These are phyloP conservation scores for Tyrophagus putrescentiae DNA, from an alignment of 1,140 invertebrate species.

Conservation along the genomic window DNA sequence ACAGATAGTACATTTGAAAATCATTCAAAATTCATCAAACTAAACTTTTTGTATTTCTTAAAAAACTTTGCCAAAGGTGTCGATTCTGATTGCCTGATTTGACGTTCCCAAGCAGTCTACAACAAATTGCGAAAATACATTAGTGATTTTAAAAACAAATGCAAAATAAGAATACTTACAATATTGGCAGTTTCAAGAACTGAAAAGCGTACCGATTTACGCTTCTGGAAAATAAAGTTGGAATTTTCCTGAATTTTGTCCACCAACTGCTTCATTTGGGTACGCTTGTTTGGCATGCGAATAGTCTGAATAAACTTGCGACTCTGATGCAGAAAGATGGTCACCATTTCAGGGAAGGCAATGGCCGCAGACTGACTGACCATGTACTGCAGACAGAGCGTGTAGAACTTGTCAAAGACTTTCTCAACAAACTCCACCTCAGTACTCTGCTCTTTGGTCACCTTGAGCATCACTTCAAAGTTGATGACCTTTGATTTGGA, in stretches of 20 bases:
- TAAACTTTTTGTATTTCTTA: no score
- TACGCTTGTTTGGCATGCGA: conserved; percentile 57
- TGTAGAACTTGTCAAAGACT: conserved; percentile 63
- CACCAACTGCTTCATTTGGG: conserved; percentile 44
- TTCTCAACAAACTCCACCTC: conserved; percentile 78
- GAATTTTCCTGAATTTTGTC: conserved; percentile 40
- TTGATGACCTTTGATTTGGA: conserved; percentile 61
- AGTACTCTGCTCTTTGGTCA: conserved; percentile 62
- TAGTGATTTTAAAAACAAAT: neutral
- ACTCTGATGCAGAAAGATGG: conserved; percentile 48
- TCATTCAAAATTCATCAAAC: no score
- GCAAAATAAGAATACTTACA: conserved; percentile 26
- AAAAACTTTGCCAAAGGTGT: no score
- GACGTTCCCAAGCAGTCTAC: conserved; percentile 59
- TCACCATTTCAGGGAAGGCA: conserved; percentile 66
- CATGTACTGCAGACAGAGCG: conserved; percentile 56
- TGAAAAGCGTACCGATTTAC: conserved; percentile 51
- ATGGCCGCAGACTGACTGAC: conserved; percentile 54
- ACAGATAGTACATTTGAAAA: no score
- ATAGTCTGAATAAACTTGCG: conserved; percentile 60
- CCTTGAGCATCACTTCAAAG: conserved; percentile 61
- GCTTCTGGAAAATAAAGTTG: conserved; percentile 54
- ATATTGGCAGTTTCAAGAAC: conserved; percentile 48
- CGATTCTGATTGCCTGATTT: conserved; percentile 45
- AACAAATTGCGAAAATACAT: conserved; percentile 13